Conservation (phyloP, 2,888 invertebrate genomes). For the Drosophila limbata region DNA sequence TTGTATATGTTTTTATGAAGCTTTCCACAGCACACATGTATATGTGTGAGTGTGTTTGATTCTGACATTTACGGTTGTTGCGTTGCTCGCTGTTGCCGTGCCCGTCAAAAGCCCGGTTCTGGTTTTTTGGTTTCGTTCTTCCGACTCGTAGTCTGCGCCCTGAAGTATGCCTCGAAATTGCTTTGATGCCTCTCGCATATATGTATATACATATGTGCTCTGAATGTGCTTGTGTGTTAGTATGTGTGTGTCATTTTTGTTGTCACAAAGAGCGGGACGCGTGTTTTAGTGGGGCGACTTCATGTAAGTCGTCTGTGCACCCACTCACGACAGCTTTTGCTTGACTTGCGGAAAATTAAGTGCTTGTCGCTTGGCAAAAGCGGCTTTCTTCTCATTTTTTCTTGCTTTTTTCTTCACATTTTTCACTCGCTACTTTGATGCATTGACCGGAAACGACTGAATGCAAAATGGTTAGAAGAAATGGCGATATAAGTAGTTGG, state of each 20-base stretch:
- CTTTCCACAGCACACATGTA: constrained; percentile 12
- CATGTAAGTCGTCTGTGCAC: constrained; percentile 40
- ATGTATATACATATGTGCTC: constrained; percentile 7
- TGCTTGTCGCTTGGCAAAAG: constrained; percentile 57
- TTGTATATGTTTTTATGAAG: constrained; percentile 35
- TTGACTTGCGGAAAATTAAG: constrained; percentile 70
- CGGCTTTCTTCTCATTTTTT: constrained; percentile 27
- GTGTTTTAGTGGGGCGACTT: constrained; percentile 50
- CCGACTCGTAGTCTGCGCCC: constrained; percentile 42
- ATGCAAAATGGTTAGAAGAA: constrained; percentile 34
- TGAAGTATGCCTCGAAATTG: constrained; percentile 67
- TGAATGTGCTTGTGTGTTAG: background rate
- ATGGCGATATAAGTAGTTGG: constrained; percentile 19
- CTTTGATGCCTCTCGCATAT: constrained; percentile 58
- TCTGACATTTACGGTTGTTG: constrained; percentile 70
- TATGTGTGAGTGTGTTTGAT: constrained; percentile 35
- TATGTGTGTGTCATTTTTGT: constrained; percentile 32
- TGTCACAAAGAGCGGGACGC: constrained; percentile 58
- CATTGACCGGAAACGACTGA: constrained; percentile 70
- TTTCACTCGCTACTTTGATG: constrained; percentile 61
- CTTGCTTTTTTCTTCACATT: background rate
- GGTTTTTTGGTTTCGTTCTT: constrained; percentile 38
- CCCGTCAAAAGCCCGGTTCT: constrained; percentile 18
- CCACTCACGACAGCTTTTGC: constrained; percentile 57
- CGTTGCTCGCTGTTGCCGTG: constrained; percentile 41